Base-by-base conservation (phyloP, 92 coral and sea anemone species). In the Phenganax stokvisi region DNA sequence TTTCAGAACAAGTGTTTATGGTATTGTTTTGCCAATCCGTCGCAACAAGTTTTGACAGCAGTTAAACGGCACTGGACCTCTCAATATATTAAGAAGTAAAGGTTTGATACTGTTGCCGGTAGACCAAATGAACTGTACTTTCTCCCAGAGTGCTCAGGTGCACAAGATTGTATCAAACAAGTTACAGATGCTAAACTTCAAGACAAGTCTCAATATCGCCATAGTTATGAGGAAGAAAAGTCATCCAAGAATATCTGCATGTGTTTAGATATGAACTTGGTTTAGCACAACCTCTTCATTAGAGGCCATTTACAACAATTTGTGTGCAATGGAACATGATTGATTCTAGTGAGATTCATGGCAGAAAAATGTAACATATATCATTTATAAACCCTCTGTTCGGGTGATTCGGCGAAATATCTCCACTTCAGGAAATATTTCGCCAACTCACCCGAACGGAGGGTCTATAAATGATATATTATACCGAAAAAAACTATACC, bases 81-180 rank as follows among this genome's bases (percentile, higher is more conserved):
- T n/a, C 74, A 30, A 8, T 69, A 69, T 47, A 69, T 10, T 69
- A 17, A 52, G 11, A 69, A 69, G 8, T 69, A 57, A 44, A 72
- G 76, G 25, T 72, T 72, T 44, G 76, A 72, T 72, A 72, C 56
- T 0, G 54, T 72, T 31, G 10, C 76, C 4, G 57, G 76, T 0
- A 72, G 76, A 72, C 76, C 76, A 51, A 25, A 72, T 27, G 76
- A 72, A 51, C 54, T 72, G 3, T 72, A 30, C 54, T 72, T 72
- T 30, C 54, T 72, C 28, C 55, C 76, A 28, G 55, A 72, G 4
- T 72, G 76, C 76, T 44, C 76, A 72, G 76, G 57, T 72, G 58
- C 54, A 28, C 51, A 51, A 54, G 20, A 72, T 72, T 72, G 47
- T 51, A 25, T 25, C 44, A 17, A 72, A 25, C 56, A 31, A 0